A percentile compares a stretch with the other conserved stretches of the same genome.
phyloP scores from a whole-genome alignment of 2,797 vertebrate species.

The Odontamblyopus lacepedii region DNA sequence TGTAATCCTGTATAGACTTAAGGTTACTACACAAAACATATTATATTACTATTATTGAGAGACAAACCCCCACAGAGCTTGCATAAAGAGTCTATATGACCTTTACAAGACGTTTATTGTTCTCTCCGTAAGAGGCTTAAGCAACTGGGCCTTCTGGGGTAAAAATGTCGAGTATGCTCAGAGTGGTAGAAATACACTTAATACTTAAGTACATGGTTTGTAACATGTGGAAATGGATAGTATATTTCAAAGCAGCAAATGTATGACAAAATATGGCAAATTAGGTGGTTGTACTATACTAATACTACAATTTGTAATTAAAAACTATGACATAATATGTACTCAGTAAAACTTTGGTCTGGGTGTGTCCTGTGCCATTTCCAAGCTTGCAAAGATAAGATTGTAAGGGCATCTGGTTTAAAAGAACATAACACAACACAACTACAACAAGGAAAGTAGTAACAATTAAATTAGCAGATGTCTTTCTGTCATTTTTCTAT shows the following conservation, averaged over 20 bases:
- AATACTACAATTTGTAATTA: no score
- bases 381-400: background rate
- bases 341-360: no score
- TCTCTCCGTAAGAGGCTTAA: slow-evolving; percentile 20
- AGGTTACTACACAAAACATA: slow-evolving; percentile 38
- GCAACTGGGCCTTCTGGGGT: background rate
- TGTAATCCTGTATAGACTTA: slow-evolving; percentile 41
- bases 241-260: background rate
- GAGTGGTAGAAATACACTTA: background rate
- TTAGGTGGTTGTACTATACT: no score
- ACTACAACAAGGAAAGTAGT: background rate
- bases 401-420: background rate
- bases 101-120: slow-evolving; percentile 41
- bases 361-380: background rate
- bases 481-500: background rate
- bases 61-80: slow-evolving; percentile 35
- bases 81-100: slow-evolving; percentile 32
- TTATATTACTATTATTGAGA: slow-evolving; percentile 34
- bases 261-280: background rate
- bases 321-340: no score
- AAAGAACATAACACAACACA: background rate
- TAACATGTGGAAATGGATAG: background rate
- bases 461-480: background rate
- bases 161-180: slow-evolving; percentile 4
- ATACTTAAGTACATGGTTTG: background rate